These are phyloP conservation scores for Prorops nasuta DNA, from an alignment of 1,140 invertebrate species.

Conservation along the genomic window DNA sequence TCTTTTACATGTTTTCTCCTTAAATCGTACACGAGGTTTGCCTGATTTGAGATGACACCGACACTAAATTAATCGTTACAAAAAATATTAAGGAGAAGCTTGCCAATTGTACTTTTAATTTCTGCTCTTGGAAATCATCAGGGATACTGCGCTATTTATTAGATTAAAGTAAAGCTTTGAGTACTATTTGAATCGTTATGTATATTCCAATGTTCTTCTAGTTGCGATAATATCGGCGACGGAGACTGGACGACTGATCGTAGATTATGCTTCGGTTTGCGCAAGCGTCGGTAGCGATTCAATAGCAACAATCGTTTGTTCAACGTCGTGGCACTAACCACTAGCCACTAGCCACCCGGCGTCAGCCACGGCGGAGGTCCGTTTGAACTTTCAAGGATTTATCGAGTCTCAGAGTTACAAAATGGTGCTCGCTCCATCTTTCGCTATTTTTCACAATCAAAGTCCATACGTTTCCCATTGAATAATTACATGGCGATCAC, in stretches of 20 bases:
- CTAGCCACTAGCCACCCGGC: no score
- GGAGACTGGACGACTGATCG: slow-evolving; percentile 1
- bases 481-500: no score
- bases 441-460: background rate
- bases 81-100: no score
- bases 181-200: background rate
- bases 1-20: no score
- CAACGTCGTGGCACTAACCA: background rate
- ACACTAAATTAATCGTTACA: no score
- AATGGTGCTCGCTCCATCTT: background rate
- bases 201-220: background rate
- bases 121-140: no score
- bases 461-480: no score
- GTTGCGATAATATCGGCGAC: slow-evolving; percentile 1
- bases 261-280: slow-evolving; percentile 2
- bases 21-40: no score
- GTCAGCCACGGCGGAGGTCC: background rate
- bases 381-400: background rate
- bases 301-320: background rate
- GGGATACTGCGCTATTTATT: no score
- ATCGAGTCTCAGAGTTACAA: background rate
- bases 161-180: no score
- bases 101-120: no score
- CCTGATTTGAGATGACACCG: no score
- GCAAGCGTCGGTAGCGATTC: slow-evolving; percentile 7